Percentiles rank a stretch among this genome's conserved stretches.
These are phyloP conservation scores for Tachysurus vachellii DNA, from an alignment of 2,113 vertebrate genomes.

Conservation along the genomic window DNA sequence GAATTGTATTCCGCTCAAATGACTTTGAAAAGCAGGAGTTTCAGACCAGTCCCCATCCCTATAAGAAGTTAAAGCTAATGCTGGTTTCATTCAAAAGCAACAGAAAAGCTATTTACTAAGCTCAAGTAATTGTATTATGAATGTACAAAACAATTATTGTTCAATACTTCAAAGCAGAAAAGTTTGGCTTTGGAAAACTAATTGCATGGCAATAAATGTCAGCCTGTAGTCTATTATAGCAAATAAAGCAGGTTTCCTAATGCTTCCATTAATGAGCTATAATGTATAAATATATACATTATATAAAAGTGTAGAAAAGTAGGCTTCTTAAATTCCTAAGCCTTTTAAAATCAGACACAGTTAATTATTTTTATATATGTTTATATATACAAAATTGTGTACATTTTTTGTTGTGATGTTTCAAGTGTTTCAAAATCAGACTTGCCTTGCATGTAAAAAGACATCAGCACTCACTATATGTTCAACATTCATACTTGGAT, in stretches of 20 bases:
- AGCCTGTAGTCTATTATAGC: slow-evolving; percentile 61
- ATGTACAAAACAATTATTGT: slow-evolving; percentile 60
- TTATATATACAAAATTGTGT: not conserved
- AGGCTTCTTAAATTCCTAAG: slow-evolving; percentile 41
- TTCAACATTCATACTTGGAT: not conserved
- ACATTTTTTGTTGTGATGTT: not conserved
- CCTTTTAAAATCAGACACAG: not conserved
- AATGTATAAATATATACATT: slow-evolving; percentile 20
- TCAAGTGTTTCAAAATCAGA: no score
- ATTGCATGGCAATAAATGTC: slow-evolving; percentile 63
- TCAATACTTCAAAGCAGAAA: slow-evolving; percentile 63
- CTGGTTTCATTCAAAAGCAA: slow-evolving; percentile 59
- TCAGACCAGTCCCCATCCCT: slow-evolving; percentile 59
- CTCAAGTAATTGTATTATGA: slow-evolving; percentile 56
- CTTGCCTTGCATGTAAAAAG: not conserved
- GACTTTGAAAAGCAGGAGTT: slow-evolving; percentile 58
- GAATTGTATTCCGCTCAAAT: not conserved
- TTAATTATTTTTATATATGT: not conserved
- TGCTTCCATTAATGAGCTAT: slow-evolving; percentile 57
- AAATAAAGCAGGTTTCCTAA: slow-evolving; percentile 60
- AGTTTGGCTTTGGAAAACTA: slow-evolving; percentile 56
- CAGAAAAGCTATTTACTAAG: slow-evolving; percentile 57
- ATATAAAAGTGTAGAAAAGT: slow-evolving; percentile 35
- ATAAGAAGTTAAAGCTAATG: slow-evolving; percentile 56
- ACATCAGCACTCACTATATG: not conserved